Evolutionary conservation across 2,888 invertebrate genomes (phyloP).

Genomic region (Cataglyphis livida): DNA sequence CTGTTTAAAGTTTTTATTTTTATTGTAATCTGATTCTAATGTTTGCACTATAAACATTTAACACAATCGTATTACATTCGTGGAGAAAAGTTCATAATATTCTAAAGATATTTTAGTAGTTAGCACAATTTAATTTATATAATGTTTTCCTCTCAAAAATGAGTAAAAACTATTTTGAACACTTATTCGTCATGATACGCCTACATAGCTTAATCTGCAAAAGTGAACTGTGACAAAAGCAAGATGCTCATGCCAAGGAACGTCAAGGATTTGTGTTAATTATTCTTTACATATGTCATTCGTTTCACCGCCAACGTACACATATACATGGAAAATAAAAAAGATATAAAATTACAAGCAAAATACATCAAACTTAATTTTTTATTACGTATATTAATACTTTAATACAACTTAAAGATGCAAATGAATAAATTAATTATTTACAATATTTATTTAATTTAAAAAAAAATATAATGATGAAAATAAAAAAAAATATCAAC

Average conservation of each 20-base stretch:
- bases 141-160: neutral
- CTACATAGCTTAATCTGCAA: constrained; percentile 39
- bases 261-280: constrained; percentile 72
- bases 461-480: neutral
- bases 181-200: constrained; percentile 38
- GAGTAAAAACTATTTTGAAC: neutral
- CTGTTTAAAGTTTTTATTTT: neutral
- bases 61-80: neutral
- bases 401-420: neutral
- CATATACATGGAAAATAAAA: neutral
- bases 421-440: neutral
- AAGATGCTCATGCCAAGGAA: constrained; percentile 50
- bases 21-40: neutral
- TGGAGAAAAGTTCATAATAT: neutral
- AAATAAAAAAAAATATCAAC: neutral
- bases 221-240: constrained; percentile 29
- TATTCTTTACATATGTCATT: constrained; percentile 38
- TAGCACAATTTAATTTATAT: neutral
- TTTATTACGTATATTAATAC: neutral
- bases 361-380: neutral
- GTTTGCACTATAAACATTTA: neutral
- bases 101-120: neutral
- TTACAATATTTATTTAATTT: constrained; percentile 4
- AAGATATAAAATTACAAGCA: neutral
- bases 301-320: neutral